Conservation (phyloP, 2,113 vertebrate species). For the Seriola rivoliana region DNA sequence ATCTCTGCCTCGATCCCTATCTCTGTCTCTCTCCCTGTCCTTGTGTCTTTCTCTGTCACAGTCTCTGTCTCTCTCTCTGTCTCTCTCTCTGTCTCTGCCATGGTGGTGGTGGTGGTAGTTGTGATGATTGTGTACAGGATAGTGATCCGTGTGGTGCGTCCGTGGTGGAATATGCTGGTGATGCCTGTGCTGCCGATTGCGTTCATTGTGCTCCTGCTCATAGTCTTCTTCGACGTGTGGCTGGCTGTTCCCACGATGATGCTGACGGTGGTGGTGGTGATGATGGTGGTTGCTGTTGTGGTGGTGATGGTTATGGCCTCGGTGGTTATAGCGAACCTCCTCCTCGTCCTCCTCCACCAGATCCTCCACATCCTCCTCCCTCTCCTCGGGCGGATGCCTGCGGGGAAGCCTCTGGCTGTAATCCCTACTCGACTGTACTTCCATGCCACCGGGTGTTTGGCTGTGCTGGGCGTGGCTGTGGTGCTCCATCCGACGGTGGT, state of each 20-base stretch:
- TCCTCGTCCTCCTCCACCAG: conserved; percentile 85
- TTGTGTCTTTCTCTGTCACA: conserved; percentile 15
- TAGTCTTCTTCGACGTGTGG: conserved; percentile 82
- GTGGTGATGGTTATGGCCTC: conserved; percentile 88
- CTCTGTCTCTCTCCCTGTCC: conserved; percentile 41
- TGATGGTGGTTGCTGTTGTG: conserved; percentile 76
- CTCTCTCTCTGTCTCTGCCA: conserved; percentile 68
- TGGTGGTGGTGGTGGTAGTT: conserved; percentile 80
- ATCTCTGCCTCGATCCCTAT: conserved; percentile 58
- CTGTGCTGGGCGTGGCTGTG: conserved; percentile 86
- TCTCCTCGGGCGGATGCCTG: conserved; percentile 57
- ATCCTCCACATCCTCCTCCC: conserved; percentile 69
- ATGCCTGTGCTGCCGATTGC: conserved; percentile 90
- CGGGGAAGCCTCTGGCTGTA: conserved; percentile 83
- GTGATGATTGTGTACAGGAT: conserved; percentile 73
- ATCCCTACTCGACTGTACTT: conserved; percentile 89
- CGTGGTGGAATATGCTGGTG: conserved; percentile 75
- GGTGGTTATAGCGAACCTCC: conserved; percentile 84
- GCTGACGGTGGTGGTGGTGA: conserved; percentile 69
- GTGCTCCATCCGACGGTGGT: conserved; percentile 83
- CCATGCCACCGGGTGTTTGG: conserved; percentile 86
- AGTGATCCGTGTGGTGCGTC: conserved; percentile 62
- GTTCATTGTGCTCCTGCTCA: conserved; percentile 93
- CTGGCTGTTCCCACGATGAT: conserved; percentile 78
- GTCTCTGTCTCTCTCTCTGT: conserved; percentile 50